Evolutionary conservation across 2,888 invertebrate genomes (phyloP).

Genomic region (Drosophila ezoana): DNA sequence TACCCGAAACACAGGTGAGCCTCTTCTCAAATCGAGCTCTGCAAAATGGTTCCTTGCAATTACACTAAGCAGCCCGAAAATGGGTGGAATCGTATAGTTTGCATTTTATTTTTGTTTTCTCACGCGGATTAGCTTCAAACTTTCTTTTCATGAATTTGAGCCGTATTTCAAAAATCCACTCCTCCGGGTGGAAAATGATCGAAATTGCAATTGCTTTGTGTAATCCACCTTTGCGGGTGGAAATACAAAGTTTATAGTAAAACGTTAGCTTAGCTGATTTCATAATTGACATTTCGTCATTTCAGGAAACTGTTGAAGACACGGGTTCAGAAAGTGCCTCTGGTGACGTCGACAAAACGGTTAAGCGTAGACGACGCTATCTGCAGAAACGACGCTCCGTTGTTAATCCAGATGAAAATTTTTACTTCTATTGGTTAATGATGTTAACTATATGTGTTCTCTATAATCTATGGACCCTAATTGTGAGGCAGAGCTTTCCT

Average conservation of each 20-base stretch:
- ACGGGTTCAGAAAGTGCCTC: constrained; percentile 90
- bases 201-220: no score
- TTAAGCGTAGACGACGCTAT: constrained; percentile 88
- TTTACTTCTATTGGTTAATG: constrained; percentile 98
- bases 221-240: no score
- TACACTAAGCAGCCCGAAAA: no score
- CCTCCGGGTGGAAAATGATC: no score
- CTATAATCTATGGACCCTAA: constrained; percentile 98
- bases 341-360: constrained; percentile 86
- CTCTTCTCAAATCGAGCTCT: constrained; percentile 59
- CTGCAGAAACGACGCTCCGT: constrained; percentile 92
- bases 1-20: constrained; percentile 92
- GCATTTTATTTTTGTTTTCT: no score
- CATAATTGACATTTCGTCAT: neutral
- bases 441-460: constrained; percentile 94
- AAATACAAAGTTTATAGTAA: no score
- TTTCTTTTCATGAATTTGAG: no score
- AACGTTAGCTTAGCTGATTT: neutral
- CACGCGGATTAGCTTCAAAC: no score
- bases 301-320: constrained; percentile 88
- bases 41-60: no score
- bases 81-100: no score
- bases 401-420: constrained; percentile 97
- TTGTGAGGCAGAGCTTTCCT: constrained; percentile 97
- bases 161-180: no score